Conservation (phyloP, 2,113 vertebrate species). For the Xerus inauris region DNA sequence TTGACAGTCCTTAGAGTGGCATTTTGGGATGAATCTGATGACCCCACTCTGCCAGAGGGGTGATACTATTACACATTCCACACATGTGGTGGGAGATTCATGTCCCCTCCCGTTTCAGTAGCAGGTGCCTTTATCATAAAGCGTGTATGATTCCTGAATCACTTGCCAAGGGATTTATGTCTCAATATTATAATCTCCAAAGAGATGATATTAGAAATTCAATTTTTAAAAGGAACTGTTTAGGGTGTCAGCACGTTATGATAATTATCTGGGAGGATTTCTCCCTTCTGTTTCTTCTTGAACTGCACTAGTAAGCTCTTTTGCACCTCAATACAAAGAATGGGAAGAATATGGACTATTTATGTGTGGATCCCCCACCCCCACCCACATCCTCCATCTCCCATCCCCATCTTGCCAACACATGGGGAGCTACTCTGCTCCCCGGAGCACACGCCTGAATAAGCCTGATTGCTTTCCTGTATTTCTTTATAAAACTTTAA, state of each 20-base stretch:
- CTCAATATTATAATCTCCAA: constrained; percentile 71
- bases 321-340: constrained; percentile 69
- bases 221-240: constrained; percentile 79
- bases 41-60: background rate
- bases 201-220: constrained; percentile 72
- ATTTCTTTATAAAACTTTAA: constrained; percentile 84
- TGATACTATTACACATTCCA: background rate
- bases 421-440: constrained; percentile 66
- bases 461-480: constrained; percentile 80
- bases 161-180: constrained; percentile 72
- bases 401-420: constrained; percentile 61
- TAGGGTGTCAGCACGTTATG: constrained; percentile 76
- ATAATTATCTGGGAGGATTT: constrained; percentile 76
- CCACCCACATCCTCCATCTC: constrained; percentile 33
- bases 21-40: background rate
- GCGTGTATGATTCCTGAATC: constrained; percentile 23
- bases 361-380: constrained; percentile 56
- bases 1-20: background rate
- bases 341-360: constrained; percentile 62
- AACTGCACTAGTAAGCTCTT: constrained; percentile 65
- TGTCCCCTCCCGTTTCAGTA: constrained; percentile 59
- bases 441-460: constrained; percentile 70
- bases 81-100: background rate
- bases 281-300: background rate
- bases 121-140: constrained; percentile 68